Conservation (phyloP, 2,797 vertebrate species). For the Leptoclinus maculatus region DNA sequence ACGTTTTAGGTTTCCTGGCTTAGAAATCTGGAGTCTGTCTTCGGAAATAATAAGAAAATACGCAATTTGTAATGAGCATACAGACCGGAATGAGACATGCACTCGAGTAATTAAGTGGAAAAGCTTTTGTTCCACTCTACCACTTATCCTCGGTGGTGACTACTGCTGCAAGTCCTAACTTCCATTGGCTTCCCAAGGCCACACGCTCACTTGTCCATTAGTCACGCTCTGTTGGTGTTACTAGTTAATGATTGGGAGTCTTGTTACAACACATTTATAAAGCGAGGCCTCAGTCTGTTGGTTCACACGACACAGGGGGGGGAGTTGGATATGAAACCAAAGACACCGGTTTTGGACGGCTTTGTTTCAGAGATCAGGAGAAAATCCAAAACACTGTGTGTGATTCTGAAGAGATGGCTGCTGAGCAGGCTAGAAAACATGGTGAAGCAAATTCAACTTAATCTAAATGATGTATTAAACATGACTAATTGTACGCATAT, state of each 20-base stretch:
- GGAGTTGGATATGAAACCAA: constrained; percentile 15
- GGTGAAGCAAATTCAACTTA: background rate
- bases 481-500: background rate
- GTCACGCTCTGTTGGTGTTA: constrained; percentile 47
- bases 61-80: constrained; percentile 2
- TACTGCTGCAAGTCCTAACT: background rate
- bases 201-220: constrained; percentile 43
- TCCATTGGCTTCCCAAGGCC: constrained; percentile 19
- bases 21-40: background rate
- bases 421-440: background rate
- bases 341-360: background rate
- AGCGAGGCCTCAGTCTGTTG: background rate
- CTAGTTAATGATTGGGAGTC: constrained; percentile 51
- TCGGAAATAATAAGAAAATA: constrained; percentile 1
- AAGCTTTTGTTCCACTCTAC: constrained; percentile 28
- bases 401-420: background rate
- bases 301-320: constrained; percentile 2
- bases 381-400: background rate
- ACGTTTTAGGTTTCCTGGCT: background rate
- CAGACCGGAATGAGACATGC: constrained; percentile 4
- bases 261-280: constrained; percentile 34
- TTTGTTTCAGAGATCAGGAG: background rate
- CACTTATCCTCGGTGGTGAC: constrained; percentile 12
- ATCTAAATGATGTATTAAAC: background rate
- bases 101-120: constrained; percentile 4